These are phyloP conservation scores for Noctua janthina DNA, from an alignment of 2,888 invertebrate species.

Conservation along the genomic window DNA sequence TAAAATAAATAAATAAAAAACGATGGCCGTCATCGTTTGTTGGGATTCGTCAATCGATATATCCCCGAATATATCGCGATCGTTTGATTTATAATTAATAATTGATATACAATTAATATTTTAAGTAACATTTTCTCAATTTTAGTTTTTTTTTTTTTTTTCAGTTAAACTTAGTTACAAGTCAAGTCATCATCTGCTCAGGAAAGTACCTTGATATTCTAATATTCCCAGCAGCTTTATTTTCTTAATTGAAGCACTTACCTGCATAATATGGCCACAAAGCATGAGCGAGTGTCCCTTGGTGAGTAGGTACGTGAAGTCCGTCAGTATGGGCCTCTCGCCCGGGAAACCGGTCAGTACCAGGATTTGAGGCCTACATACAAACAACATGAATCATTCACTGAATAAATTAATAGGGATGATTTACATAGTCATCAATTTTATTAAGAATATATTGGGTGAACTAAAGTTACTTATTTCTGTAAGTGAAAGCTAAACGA, in stretches of 20 bases:
- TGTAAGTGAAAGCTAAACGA: too few relatives aligned
- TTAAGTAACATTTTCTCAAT: not conserved
- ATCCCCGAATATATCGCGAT: too few relatives aligned
- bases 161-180: not conserved
- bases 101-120: too few relatives aligned
- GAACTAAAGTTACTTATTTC: not conserved
- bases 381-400: not conserved
- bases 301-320: conserved; percentile 97
- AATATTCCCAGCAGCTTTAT: not conserved
- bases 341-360: conserved; percentile 97
- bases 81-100: too few relatives aligned
- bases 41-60: too few relatives aligned
- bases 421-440: not conserved
- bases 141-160: not conserved
- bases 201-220: not conserved
- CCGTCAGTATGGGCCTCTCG: conserved; percentile 96
- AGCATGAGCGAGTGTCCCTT: conserved; percentile 97
- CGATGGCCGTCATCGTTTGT: too few relatives aligned
- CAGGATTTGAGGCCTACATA: conserved; percentile 92
- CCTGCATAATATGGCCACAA: conserved; percentile 97
- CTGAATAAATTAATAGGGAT: not conserved
- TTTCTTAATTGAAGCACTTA: conserved; percentile 76
- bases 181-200: not conserved
- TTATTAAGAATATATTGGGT: not conserved
- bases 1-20: too few relatives aligned